Evolutionary conservation across 1,140 invertebrate genomes (phyloP).

Genomic region (Cephus cinctus): DNA sequence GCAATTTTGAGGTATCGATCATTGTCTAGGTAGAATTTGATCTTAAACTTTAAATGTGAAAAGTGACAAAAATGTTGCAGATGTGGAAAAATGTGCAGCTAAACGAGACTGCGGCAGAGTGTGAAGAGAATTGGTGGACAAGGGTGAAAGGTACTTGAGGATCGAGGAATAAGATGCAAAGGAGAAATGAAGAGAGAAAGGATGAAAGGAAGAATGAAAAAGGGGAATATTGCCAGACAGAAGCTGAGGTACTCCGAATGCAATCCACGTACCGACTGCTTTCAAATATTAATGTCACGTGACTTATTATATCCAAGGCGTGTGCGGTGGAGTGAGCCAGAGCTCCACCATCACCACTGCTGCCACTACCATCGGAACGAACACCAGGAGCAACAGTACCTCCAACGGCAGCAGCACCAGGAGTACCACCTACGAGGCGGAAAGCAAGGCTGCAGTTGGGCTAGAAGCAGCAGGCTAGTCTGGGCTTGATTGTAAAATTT

Average conservation of each 20-base stretch:
- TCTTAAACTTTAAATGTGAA: background rate
- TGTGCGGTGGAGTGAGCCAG: conserved; percentile 47
- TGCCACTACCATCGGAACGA: conserved; percentile 8
- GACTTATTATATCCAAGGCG: conserved; percentile 56
- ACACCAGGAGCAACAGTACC: conserved; percentile 20
- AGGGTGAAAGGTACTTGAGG: background rate
- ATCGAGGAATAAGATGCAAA: background rate
- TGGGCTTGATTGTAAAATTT: conserved; percentile 50
- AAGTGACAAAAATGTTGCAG: no score
- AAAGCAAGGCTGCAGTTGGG: background rate
- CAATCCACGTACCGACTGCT: conserved; percentile 56
- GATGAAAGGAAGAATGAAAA: conserved; percentile 20
- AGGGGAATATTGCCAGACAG: conserved; percentile 39
- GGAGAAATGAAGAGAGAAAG: conserved; percentile 16
- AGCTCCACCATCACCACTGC: conserved; percentile 33
- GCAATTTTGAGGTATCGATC: background rate
- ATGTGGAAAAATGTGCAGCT: conserved; percentile 19
- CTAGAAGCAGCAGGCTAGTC: conserved; percentile 24
- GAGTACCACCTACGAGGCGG: no score
- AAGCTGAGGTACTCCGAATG: conserved; percentile 44
- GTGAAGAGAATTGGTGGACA: conserved; percentile 4
- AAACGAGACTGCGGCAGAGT: conserved; percentile 14
- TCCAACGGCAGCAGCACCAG: background rate
- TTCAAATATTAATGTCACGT: conserved; percentile 59
- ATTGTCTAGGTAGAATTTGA: background rate